Base-by-base conservation (phyloP, 2,888 invertebrate species). In the Hedya salicella region DNA sequence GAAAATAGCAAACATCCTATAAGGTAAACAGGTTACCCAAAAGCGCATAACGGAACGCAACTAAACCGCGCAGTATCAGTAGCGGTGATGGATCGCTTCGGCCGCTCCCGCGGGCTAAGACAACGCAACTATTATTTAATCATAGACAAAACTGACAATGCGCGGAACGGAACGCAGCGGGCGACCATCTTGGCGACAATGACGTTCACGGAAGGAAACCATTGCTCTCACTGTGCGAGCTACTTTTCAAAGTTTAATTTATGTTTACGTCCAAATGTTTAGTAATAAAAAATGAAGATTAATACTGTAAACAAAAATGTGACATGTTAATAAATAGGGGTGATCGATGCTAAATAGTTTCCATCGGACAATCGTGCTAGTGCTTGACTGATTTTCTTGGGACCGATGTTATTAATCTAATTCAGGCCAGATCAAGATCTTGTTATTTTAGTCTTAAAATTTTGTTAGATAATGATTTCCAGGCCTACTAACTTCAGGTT, bases 1-100 rank as follows among this genome's bases (percentile, higher is more conserved):
- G 11, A 19, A 48, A 49, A 60, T 9, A 9, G 25, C 25, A 9
- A 70, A 66, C 75, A 72, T 0, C 50, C 74, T 73, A 68, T 75
- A 73, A 70, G 16, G 14, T 40, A 36, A 61, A 48, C 44, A 36
- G 40, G 36, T 62, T 68, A 71, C 69, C 68, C 69, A 61, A 66
- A 53, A 67, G 40, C 44, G 63, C 64, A 67, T 78, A 77, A 78
- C 76, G 75, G 78, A 71, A 69, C 70, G 70, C 68, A 71, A 64
- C 30, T 21, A 59, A 61, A 66, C 66, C 66, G 66, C 66, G 66
- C 66, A 48, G 66, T 66, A 66, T 60, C 66, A 48, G 66, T 66
- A 66, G 66, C 65, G 53, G 61, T 66, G 66, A 66, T 54, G 61
- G 66, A 66, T 66, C 52, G 59, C 59, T 39, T 60, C 59, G n/a